phyloP scores from a whole-genome alignment of 2,888 invertebrate species.

The Dynastes grantii region DNA sequence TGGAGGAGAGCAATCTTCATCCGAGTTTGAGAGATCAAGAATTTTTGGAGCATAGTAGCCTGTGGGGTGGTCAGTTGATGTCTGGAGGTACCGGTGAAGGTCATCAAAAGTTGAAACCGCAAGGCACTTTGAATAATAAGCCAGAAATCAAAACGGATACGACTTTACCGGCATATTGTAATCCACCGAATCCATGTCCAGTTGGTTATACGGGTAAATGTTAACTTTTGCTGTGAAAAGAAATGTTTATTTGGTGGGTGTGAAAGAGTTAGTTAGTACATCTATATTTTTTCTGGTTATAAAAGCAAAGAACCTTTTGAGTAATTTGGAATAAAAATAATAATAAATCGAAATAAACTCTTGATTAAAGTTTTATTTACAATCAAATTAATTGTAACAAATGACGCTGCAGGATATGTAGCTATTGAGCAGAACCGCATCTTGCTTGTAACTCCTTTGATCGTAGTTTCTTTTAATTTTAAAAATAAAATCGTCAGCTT shows the following conservation, averaged over 20 bases:
- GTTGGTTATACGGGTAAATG: constrained; percentile 86
- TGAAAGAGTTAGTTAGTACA: not conserved
- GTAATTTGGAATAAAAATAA: too few relatives aligned
- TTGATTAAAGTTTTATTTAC: too few relatives aligned
- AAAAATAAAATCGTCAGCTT: too few relatives aligned
- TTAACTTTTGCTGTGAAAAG: not conserved
- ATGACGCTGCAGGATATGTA: too few relatives aligned
- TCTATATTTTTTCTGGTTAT: too few relatives aligned
- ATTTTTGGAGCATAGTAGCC: constrained; percentile 85
- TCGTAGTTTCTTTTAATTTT: too few relatives aligned
- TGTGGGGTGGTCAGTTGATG: constrained; percentile 80
- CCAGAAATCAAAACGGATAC: constrained; percentile 92
- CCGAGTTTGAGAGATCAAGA: constrained; percentile 91
- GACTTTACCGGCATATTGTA: constrained; percentile 96
- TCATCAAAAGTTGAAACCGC: constrained; percentile 76
- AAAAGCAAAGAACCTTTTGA: too few relatives aligned
- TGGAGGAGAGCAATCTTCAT: constrained; percentile 74
- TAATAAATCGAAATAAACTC: too few relatives aligned
- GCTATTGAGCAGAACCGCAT: too few relatives aligned
- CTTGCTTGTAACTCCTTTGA: too few relatives aligned
- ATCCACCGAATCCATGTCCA: constrained; percentile 99
- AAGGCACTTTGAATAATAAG: constrained; percentile 71
- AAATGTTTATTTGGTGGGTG: not conserved
- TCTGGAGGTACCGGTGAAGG: constrained; percentile 87
- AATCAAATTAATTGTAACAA: too few relatives aligned